Base-by-base conservation (phyloP, 2,888 invertebrate genomes). In the Desoria tigrina region DNA sequence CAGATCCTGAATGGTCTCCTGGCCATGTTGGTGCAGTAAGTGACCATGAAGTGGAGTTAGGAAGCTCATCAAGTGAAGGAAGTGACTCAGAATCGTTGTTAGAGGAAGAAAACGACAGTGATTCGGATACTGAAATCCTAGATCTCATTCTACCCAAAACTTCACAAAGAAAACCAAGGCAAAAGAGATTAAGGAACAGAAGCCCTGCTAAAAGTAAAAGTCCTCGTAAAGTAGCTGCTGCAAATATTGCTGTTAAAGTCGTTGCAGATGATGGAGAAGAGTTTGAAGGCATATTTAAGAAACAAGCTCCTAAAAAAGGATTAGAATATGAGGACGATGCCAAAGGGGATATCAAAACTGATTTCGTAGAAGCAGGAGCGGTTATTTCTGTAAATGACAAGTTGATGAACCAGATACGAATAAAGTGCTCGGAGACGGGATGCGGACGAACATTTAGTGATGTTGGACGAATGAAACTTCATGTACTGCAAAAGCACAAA, bases 401-500 rank as follows among this genome's bases (percentile, higher is more conserved):
- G 9, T 6, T 14, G 9, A 16, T 51, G 3, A 9, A 4, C 4
- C n/a, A 26, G 28, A 21, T 55, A 18, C 4, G 55, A 28, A 27
- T 55, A 11, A 55, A 9, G 14, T 55, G 55, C 21, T 37, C 32
- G 3, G 32, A 55, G 26, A 21, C 16, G 3, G 26, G 21, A 27
- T 55, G 55, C 21, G 14, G 3, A 14, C 28, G 37, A 14, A 28
- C 18, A 14, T 55, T 55, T 55, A 28, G 32, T 32, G 16, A 11
- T 18, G 4, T 55, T 4, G 7, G 3, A 14, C 26, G 26, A 37
- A 28, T 55, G 55, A 28, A 69, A 37, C 42, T 66, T 24, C 71
- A 72, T 42, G 59, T 66, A 2, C 68, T 69, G 51, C 68, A 67
- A 28, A 49, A 57, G 21, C 71, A 72, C 39, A 60, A 65, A 67